Evolutionary conservation across 2,797 vertebrate species (phyloP).

Genomic region (Smutsia gigantea): DNA sequence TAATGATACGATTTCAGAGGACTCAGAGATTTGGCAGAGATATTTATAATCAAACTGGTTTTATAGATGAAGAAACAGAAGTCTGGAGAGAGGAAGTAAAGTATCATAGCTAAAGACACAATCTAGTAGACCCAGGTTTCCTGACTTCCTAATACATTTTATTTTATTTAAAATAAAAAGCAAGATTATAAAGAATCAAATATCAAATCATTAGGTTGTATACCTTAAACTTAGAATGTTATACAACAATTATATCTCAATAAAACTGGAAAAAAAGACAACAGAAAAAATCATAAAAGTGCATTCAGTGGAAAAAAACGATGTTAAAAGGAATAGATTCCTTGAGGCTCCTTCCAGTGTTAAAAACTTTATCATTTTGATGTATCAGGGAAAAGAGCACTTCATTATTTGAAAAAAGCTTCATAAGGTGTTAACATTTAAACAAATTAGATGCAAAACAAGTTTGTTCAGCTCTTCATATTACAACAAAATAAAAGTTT

Average conservation of each 20-base stretch:
- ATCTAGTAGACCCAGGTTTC: background rate
- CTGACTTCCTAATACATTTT: background rate
- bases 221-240: background rate
- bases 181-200: background rate
- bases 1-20: background rate
- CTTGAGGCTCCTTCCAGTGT: slow-evolving; percentile 11
- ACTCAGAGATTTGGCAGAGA: background rate
- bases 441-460: slow-evolving; percentile 6
- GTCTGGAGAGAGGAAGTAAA: background rate
- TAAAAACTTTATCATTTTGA: slow-evolving; percentile 17
- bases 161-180: background rate
- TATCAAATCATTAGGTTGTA: background rate
- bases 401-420: background rate
- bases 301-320: background rate
- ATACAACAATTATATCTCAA: background rate
- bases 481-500: slow-evolving; percentile 19
- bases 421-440: background rate
- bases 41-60: background rate
- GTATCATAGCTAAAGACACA: background rate
- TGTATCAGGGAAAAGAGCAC: background rate
- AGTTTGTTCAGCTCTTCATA: background rate
- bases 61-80: background rate
- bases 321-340: background rate
- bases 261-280: background rate
- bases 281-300: background rate